A percentile compares a stretch with the other conserved stretches of the same genome.
Conservation (phyloP, 2,888 invertebrate species). For the Melipona beecheii region DNA sequence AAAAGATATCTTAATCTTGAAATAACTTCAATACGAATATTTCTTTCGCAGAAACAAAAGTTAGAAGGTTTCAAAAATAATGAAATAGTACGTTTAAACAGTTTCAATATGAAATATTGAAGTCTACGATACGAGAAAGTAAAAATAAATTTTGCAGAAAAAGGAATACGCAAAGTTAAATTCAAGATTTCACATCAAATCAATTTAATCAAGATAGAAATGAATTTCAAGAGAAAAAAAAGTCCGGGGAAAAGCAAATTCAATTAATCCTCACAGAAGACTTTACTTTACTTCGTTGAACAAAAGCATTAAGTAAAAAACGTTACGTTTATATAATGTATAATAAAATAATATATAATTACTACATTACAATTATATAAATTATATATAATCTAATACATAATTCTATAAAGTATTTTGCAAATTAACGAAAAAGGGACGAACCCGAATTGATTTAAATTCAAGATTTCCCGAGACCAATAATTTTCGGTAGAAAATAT, state of each 20-base stretch:
- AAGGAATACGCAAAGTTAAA: neutral
- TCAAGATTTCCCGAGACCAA: neutral
- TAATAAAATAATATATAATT: no score
- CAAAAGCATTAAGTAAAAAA: no score
- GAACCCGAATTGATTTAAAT: neutral
- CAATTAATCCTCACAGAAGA: neutral
- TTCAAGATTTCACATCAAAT: neutral
- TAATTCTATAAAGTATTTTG: no score
- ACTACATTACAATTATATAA: no score
- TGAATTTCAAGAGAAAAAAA: neutral
- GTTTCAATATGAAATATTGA: neutral
- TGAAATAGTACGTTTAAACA: neutral
- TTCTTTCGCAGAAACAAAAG: neutral
- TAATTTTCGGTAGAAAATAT: neutral
- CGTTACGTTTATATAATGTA: no score
- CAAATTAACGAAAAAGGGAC: neutral
- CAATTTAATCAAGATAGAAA: neutral
- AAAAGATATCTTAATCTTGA: neutral
- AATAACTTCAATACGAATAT: neutral
- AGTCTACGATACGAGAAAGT: neutral
- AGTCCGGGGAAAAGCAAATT: no score
- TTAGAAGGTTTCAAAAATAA: neutral
- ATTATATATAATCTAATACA: no score
- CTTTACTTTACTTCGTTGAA: no score
- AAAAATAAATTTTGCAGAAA: neutral